Evolutionary conservation across 2,113 vertebrate genomes (phyloP), one percentile per base, ranked within the genome.

Genomic region (Herpetotheres cachinnans): DNA sequence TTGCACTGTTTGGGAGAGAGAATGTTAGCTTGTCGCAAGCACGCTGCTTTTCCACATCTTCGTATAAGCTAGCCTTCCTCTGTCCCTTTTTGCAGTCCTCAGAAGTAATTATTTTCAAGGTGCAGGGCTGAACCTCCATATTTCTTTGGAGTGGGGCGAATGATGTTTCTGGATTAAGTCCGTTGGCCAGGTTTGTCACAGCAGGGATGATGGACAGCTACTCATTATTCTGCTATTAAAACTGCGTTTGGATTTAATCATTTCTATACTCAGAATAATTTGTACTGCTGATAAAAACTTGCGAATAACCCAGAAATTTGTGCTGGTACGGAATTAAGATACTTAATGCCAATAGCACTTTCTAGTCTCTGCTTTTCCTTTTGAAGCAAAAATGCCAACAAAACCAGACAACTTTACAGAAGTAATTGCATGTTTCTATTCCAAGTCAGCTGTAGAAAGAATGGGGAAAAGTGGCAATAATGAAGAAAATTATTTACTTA

Each of bases 21-120:
- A n/a, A n/a, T n/a, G n/a, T n/a, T n/a, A n/a, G 11, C 79, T 59
- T 29, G 9, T 71, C 49, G 67, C 15, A 27, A 38, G 24, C 40
- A 19, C 1, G 17, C 56, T 38, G 25, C 1, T 0, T 65, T 89
- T 56, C 40, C 25, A 11, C 1, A 0, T 16, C 44, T 82, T 44
- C 4, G 2, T 10, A 7, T 0, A 5, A 65, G 7, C 19, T 27
- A 16, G 40, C 36, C 30, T 61, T 65, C 49, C 44, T 47, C 36
- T 1, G 1, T 25, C 16, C 12, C 7, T 21, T 74, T 90, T 44
- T 42, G 7, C 44, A 40, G 34, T 72, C 47, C 42, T 66, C 2
- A 2, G 12, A 77, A 38, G 32, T 30, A 71, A 63, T 36, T 79
- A 5, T 7, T 85, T 82, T 77, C 52, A 82, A 59, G 49, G 10